Percentiles rank a stretch among this genome's conserved stretches.
Evolutionary conservation across 2,113 vertebrate species (phyloP).

Genomic region (Plestiodon gilberti): DNA sequence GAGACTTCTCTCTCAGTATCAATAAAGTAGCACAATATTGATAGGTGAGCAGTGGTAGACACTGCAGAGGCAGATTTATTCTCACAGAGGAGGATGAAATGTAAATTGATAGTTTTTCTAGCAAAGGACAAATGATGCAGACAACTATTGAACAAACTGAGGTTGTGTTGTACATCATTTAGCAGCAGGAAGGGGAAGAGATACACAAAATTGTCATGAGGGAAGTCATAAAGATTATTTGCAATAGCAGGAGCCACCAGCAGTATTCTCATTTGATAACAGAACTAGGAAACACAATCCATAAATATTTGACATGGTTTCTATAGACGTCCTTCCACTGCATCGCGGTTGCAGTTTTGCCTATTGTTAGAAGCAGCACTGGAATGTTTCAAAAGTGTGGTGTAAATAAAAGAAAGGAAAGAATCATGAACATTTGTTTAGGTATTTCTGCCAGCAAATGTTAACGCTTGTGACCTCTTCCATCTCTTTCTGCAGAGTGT

Average conservation of each 20-base stretch:
- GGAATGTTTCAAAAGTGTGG: not conserved
- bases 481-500: not conserved
- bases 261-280: constrained; percentile 29
- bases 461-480: not conserved
- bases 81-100: not conserved
- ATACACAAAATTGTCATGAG: constrained; percentile 21
- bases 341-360: not conserved
- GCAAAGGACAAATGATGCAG: constrained; percentile 1
- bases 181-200: constrained; percentile 7
- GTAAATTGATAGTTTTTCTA: not conserved
- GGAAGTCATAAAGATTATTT: constrained; percentile 24
- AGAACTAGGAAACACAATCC: constrained; percentile 5
- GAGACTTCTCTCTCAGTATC: not conserved
- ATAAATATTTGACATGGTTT: constrained; percentile 13
- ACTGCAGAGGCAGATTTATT: not conserved
- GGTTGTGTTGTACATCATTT: constrained; percentile 14
- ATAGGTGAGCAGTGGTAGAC: not conserved
- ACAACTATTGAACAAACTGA: not conserved
- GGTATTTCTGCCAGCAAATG: not conserved
- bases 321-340: not conserved
- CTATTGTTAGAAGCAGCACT: constrained; percentile 12
- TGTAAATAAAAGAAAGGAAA: constrained; percentile 8
- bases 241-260: constrained; percentile 2
- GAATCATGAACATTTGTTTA: constrained; percentile 9
- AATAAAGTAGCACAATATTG: not conserved